Conservation (phyloP, 2,888 invertebrate species). For the Morpho achilles region DNA sequence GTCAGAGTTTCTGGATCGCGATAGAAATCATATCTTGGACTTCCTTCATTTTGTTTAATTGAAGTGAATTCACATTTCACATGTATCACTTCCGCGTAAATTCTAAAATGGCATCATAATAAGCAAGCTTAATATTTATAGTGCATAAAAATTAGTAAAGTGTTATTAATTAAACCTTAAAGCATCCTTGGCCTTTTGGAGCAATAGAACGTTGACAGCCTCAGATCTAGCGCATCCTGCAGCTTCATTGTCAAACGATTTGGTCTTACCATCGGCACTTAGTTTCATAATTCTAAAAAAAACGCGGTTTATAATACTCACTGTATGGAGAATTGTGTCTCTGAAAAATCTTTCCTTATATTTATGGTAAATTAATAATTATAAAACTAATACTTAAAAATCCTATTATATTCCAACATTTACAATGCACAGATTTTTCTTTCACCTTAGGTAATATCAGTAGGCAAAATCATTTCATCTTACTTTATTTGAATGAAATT, state of each 20-base stretch:
- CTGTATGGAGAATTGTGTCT: too few species aligned
- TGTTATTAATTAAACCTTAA: slow-evolving; percentile 48
- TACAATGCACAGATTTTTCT: too few species aligned
- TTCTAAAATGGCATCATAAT: slow-evolving; percentile 36
- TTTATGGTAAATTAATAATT: too few species aligned
- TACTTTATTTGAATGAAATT: too few species aligned
- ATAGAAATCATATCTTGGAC: slow-evolving; percentile 72
- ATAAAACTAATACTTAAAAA: too few species aligned
- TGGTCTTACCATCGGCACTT: slow-evolving; percentile 89
- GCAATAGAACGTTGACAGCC: slow-evolving; percentile 81
- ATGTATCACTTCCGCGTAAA: slow-evolving; percentile 83
- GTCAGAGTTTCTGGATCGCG: slow-evolving; percentile 71
- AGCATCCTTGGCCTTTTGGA: slow-evolving; percentile 83
- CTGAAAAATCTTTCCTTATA: too few species aligned
- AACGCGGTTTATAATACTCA: background rate
- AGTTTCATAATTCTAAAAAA: slow-evolving; percentile 57
- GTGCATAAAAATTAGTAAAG: too few species aligned
- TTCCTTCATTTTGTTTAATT: slow-evolving; percentile 68
- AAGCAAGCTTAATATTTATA: too few species aligned
- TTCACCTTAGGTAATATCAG: too few species aligned
- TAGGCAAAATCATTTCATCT: too few species aligned
- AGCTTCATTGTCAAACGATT: slow-evolving; percentile 89
- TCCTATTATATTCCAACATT: too few species aligned
- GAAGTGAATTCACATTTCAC: slow-evolving; percentile 82
- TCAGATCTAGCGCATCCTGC: slow-evolving; percentile 89